These are phyloP conservation scores for Protomyctophum bolini DNA, from an alignment of 2,113 vertebrate species.

Conservation along the genomic window DNA sequence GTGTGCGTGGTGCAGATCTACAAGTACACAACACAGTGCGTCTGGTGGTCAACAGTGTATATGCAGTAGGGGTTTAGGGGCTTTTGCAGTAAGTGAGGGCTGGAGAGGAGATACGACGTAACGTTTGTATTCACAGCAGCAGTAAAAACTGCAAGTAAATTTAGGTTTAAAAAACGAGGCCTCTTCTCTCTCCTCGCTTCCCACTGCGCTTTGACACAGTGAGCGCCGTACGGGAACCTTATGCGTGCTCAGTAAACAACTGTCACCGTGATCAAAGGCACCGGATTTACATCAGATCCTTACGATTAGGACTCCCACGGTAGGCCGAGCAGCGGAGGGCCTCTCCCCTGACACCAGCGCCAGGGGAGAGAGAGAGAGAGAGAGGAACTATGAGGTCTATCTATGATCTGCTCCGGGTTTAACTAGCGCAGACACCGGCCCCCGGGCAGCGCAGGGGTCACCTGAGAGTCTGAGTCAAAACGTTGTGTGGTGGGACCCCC, in stretches of 20 bases:
- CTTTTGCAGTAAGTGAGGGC: not conserved
- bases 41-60: no score
- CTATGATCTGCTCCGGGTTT: constrained; percentile 9
- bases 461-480: constrained; percentile 3
- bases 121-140: not conserved
- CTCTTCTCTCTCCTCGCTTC: not conserved
- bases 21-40: no score
- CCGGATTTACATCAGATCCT: constrained; percentile 8
- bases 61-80: no score
- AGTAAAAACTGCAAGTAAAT: not conserved
- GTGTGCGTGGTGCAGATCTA: no score
- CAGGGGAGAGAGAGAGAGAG: not conserved
- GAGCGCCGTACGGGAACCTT: not conserved
- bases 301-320: not conserved
- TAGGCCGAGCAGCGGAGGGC: not conserved
- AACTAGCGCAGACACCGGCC: constrained; percentile 6
- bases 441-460: constrained; percentile 2
- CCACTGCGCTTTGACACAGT: not conserved
- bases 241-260: constrained; percentile 3
- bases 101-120: not conserved
- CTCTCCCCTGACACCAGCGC: not conserved
- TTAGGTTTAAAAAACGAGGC: not conserved
- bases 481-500: not conserved
- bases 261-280: constrained; percentile 13
- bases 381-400: not conserved